Evolutionary conservation across 1,140 invertebrate genomes (phyloP), one percentile per base, ranked within the genome.

Genomic region (Calycopis cecrops): DNA sequence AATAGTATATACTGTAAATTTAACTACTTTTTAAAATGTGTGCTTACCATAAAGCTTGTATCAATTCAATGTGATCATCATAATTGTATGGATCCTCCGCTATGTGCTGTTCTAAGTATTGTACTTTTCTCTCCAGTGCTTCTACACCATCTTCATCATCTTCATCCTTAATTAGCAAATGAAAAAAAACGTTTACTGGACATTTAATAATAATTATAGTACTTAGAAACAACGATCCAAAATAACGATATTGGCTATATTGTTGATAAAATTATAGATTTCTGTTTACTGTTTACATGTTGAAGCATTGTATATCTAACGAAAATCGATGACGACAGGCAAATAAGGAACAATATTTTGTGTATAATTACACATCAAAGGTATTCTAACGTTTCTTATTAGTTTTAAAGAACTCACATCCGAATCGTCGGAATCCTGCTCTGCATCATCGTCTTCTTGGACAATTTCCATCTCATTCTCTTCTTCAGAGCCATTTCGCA

Each of bases 401-500:
- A 59, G 21, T 28, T 28, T 28, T n/a, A n/a, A n/a, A n/a, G 54
- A 48, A 49, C 78, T 71, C 74, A 87, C 81, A 57, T 87, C 83
- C 33, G 83, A 85, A 57, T 84, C 79, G 49, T 84, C 80, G 0
- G 80, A 79, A 64, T 86, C 83, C 52, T 73, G 76, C 9, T 82
- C 81, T 28, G 55, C 76, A 51, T 86, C 83, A 40, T 86, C 79
- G 55, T 85, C 83, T 49, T 83, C 83, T 17, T 81, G 69, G 10
- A 80, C 77, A 6, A 86, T 78, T 67, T 81, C 79, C 52, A 85
- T 85, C 57, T 86, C 83, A 73, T 83, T 83, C 51, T 86, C 83
- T 62, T 81, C 83, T 62, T 82, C 79, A n/a, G 81, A 85, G 52
- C 79, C 83, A 71, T 85, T 80, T 59, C 79, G 69, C 28, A 84